Base-by-base conservation (phyloP, 2,888 invertebrate genomes). In the Gastrophysa polygoni region DNA sequence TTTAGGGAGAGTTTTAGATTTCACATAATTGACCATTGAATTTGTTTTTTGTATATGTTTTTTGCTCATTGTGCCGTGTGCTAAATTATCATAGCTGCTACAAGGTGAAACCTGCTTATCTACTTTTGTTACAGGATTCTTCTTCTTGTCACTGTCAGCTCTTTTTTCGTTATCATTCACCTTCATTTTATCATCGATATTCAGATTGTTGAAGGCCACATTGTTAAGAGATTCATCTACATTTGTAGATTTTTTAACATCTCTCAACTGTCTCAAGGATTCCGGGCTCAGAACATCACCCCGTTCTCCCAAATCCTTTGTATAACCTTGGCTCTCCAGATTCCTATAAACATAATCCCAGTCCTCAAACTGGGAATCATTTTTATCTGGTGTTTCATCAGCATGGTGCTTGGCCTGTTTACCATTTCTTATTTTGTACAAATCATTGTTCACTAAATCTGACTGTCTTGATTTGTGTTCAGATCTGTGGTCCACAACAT, bases 261-360 rank as follows among this genome's bases (percentile, higher is more conserved):
- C 85, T 58, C 67, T 77, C 50, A 49, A 62, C 16, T 82, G 52
- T 82, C 71, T 83, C 71, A 71, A 83, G 75, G 60, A 60, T 14
- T 67, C 61, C 1, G 84, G 83, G 6, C 85, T 85, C 43, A 88
- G 71, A 59, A 90, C 83, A 70, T 92, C 87, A 59, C 88, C 90
- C 49, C 90, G 79, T 71, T 88, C 88, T 0, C 87, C 87, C 6
- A 88, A 77, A 71, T 91, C 91, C 68, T 85, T 86, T 7, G 82
- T 83, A 69, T 91, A 90, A 0, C 91, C 89, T 72, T 90, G 88
- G 70, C 87, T 90, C 61, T 92, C 91, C 32, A 93, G 81, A 76
- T 91, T 90, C 70, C 88, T 86, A 75, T 89, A 93, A 0, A 93
- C 92, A 75, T 91, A 92, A 75, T 90, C 90, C 93, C 93, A 93